phyloP scores from a whole-genome alignment of 2,888 invertebrate species.

The Synergus gifuensis region DNA sequence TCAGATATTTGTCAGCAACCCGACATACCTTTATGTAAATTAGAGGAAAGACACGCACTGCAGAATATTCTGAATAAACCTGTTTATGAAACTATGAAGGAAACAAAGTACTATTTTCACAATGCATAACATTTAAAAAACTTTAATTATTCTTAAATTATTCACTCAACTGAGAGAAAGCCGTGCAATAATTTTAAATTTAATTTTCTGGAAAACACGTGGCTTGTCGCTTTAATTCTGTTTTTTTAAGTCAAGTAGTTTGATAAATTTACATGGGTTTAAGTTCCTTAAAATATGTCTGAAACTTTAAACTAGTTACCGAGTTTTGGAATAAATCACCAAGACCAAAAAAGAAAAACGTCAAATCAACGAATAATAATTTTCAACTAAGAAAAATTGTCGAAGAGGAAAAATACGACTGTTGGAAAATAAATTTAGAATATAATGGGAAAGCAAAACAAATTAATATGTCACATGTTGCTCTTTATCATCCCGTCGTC shows the following conservation, averaged over 20 bases:
- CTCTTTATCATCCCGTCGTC: conserved; percentile 51
- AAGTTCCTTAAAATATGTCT: background rate
- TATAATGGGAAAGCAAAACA: no score
- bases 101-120: background rate
- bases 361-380: no score
- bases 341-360: no score
- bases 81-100: background rate
- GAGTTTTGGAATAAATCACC: conserved; percentile 2
- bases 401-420: conserved; percentile 1
- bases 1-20: conserved; percentile 8
- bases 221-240: background rate
- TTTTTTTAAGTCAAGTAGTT: background rate
- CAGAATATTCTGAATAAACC: background rate
- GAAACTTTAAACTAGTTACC: background rate
- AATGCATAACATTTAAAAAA: background rate
- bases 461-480: background rate
- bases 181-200: background rate
- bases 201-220: background rate
- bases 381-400: no score
- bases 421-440: background rate
- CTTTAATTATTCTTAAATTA: background rate
- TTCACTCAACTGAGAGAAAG: background rate
- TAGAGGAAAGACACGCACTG: background rate
- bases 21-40: conserved; percentile 5
- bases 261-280: background rate